A percentile compares a stretch with the other conserved stretches of the same genome.
Evolutionary conservation across 2,888 invertebrate genomes (phyloP).

Genomic region (Augochlorella aurata): DNA sequence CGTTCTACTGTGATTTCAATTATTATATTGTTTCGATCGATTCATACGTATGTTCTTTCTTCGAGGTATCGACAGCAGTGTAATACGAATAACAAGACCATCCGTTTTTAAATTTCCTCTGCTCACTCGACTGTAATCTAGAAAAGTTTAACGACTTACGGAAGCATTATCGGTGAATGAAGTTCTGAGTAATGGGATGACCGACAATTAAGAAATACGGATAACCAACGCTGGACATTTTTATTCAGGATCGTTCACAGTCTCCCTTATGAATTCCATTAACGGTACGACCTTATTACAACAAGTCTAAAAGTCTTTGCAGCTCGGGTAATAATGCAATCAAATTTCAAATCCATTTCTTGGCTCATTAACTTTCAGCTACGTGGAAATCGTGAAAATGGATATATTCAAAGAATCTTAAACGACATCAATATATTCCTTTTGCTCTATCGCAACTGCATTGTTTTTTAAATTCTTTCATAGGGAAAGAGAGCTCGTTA

Average conservation of each 20-base stretch:
- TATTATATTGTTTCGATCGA: too few relatives aligned
- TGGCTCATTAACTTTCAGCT: neutral
- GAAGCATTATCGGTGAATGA: conserved; percentile 6
- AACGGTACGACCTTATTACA: neutral
- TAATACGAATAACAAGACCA: neutral
- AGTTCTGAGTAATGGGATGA: neutral
- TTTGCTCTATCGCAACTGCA: too few relatives aligned
- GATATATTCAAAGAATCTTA: too few relatives aligned
- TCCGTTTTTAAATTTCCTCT: neutral
- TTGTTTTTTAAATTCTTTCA: neutral
- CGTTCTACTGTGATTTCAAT: too few relatives aligned
- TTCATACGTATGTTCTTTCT: neutral
- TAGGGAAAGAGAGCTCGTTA: neutral
- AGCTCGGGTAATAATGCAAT: neutral
- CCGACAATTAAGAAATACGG: neutral
- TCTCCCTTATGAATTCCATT: neutral
- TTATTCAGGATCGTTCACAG: neutral
- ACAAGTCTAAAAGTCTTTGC: neutral
- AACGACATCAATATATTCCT: too few relatives aligned
- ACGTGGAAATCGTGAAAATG: neutral
- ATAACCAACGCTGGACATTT: neutral
- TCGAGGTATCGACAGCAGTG: neutral
- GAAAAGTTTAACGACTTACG: neutral
- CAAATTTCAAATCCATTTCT: neutral
- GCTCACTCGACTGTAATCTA: neutral